Conservation (phyloP, 2,113 vertebrate species). For the Anser brachyrhynchus region DNA sequence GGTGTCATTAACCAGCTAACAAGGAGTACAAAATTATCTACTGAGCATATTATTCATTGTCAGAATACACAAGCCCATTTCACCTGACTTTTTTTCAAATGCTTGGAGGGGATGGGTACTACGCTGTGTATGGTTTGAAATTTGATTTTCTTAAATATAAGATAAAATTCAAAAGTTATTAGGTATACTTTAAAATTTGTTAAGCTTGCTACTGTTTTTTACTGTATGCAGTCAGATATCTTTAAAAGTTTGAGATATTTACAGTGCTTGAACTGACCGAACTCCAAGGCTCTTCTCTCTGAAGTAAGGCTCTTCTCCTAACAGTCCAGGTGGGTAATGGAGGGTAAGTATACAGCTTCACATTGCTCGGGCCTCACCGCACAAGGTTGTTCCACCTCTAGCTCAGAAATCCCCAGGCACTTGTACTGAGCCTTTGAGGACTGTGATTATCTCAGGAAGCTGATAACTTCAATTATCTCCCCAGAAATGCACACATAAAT, state of each 20-base stretch:
- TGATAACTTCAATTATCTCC: neutral
- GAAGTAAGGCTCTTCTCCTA: neutral
- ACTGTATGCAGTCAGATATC: neutral
- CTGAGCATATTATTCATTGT: neutral
- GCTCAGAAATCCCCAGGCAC: neutral
- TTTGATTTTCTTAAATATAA: neutral
- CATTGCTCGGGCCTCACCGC: neutral
- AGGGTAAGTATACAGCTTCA: neutral
- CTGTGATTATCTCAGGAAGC: neutral
- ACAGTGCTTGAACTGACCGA: neutral
- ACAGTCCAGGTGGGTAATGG: neutral
- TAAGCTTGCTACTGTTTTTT: neutral
- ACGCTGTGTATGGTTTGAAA: fast-evolving
- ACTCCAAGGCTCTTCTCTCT: neutral
- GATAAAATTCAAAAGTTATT: neutral
- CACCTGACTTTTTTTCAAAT: neutral
- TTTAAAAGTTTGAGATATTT: neutral
- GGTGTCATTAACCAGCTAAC: neutral
- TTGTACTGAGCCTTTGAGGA: neutral
- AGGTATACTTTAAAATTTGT: neutral
- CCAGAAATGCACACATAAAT: neutral
- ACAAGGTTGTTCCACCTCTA: neutral
- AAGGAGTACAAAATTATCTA: neutral
- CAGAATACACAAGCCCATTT: neutral
- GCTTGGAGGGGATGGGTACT: neutral